Evolutionary conservation across 2,113 vertebrate species (phyloP), one percentile per base, ranked within the genome.

Genomic region (Pseudopipra pipra): DNA sequence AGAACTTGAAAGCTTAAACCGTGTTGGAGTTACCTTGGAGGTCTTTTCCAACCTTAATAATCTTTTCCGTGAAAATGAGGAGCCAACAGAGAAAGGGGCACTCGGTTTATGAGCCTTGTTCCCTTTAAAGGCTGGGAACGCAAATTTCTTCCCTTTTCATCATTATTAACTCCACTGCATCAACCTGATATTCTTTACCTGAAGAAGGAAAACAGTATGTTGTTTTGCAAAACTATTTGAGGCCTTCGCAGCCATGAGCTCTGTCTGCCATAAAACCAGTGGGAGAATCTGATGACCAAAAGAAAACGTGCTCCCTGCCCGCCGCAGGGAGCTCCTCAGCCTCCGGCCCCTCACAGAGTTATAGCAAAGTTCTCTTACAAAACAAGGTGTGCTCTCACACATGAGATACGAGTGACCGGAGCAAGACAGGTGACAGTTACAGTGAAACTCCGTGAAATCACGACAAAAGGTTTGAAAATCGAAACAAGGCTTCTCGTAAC

Each of bases 301-400:
- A 20, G 2, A 25, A 24, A 59, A 39, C 1, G 4, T 4, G 4
- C 2, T 4, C 18, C 12, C 0, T 0, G 10, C 12, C 18, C 1
- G 5, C 39, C 3, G 39, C 39, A 41, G 39, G 39, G 39, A 41
- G 39, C 39, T 41, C 52, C 19, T 46, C 67, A 43, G 30, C 21
- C 6, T 4, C 12, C 31, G 23, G 17, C 23, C 2, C n/a, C 41
- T 55, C 31, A 43, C 72, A 20, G 6, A 55, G 8, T 52, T 52
- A 27, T 28, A 14, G 15, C 25, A 27, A 28, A 28, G 49, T 49
- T 24, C 49, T 49, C 24, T 25, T 25, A 49, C 49, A 49, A 28
- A 27, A 52, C 51, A 52, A 9, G 51, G 51, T 28, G 49, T 51
- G 25, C 51, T 9, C 14, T 28, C 51, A 52, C 25, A 52, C 51